A percentile compares a stretch with the other conserved stretches of the same genome.
phyloP scores from a whole-genome alignment of 2,888 invertebrate genomes.

The Oasisia sp. region DNA sequence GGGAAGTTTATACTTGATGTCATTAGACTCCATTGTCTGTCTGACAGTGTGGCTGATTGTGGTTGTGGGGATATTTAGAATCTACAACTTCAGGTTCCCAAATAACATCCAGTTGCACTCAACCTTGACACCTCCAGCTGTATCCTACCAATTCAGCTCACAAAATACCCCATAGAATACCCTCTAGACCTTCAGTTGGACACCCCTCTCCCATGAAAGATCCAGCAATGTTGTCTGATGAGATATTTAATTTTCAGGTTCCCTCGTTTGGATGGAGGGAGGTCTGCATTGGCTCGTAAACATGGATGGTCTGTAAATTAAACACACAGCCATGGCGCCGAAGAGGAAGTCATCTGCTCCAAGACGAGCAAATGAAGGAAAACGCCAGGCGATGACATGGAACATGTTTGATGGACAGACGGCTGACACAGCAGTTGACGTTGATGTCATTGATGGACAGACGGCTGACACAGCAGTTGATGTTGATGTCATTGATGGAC shows the following conservation, averaged over 20 bases:
- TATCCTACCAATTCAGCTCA: no score
- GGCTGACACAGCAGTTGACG: neutral
- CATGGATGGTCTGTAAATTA: neutral
- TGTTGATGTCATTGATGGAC: constrained; percentile 41
- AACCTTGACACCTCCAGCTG: no score
- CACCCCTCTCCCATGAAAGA: no score
- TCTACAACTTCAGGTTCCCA: no score
- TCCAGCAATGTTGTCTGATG: neutral
- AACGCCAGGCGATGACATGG: constrained; percentile 54
- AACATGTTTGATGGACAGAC: constrained; percentile 52
- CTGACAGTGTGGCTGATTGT: no score
- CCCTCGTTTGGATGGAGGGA: neutral
- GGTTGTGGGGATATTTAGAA: no score
- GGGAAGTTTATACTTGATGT: no score
- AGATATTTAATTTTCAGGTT: neutral
- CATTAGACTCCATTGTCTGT: no score
- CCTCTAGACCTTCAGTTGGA: neutral
- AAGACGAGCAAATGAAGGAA: constrained; percentile 47
- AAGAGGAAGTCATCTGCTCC: constrained; percentile 55
- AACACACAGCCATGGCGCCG: constrained; percentile 46
- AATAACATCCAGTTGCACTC: no score
- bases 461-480: neutral
- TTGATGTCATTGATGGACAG: constrained; percentile 42
- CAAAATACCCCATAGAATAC: no score
- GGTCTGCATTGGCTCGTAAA: neutral